phyloP scores from a whole-genome alignment of 1,140 invertebrate species.

The Euura lappo region DNA sequence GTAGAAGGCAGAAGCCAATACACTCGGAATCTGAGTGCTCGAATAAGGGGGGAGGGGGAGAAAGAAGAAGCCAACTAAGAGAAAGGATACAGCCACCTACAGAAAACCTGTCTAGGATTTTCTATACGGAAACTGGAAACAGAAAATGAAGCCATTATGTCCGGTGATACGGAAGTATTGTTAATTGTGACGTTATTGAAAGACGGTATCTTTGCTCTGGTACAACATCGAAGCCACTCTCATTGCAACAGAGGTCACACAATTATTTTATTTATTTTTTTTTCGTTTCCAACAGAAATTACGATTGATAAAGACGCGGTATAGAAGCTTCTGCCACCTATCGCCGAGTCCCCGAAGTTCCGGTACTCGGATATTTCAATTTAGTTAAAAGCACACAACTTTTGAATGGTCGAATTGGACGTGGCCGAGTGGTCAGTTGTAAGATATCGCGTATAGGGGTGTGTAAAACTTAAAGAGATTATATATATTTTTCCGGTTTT shows the following conservation, averaged over 20 bases:
- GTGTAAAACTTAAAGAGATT: slow-evolving; percentile 56
- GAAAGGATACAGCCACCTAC: slow-evolving; percentile 11
- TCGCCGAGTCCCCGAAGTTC: slow-evolving; percentile 38
- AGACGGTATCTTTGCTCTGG: background rate
- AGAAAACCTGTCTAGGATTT: background rate
- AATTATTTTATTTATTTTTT: no score
- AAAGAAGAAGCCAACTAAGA: slow-evolving; percentile 21
- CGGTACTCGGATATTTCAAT: slow-evolving; percentile 48
- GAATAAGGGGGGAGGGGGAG: slow-evolving; percentile 3
- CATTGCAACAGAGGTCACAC: slow-evolving; percentile 33
- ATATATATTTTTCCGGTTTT: slow-evolving; percentile 57
- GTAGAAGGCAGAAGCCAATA: slow-evolving; percentile 25
- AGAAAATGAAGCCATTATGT: slow-evolving; percentile 23
- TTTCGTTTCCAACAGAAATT: no score
- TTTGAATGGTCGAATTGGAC: slow-evolving; percentile 32
- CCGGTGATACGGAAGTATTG: slow-evolving; percentile 26
- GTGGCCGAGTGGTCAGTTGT: slow-evolving; percentile 43
- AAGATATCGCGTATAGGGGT: slow-evolving; percentile 38
- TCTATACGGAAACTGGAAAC: background rate
- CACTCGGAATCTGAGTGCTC: slow-evolving; percentile 5
- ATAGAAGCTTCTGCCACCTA: slow-evolving; percentile 50
- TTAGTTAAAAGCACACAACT: slow-evolving; percentile 53
- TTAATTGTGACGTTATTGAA: slow-evolving; percentile 28
- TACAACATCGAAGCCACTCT: slow-evolving; percentile 15
- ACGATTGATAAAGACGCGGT: no score